Base-by-base conservation (phyloP, 2,797 vertebrate species). In the Gobio occitaniae region DNA sequence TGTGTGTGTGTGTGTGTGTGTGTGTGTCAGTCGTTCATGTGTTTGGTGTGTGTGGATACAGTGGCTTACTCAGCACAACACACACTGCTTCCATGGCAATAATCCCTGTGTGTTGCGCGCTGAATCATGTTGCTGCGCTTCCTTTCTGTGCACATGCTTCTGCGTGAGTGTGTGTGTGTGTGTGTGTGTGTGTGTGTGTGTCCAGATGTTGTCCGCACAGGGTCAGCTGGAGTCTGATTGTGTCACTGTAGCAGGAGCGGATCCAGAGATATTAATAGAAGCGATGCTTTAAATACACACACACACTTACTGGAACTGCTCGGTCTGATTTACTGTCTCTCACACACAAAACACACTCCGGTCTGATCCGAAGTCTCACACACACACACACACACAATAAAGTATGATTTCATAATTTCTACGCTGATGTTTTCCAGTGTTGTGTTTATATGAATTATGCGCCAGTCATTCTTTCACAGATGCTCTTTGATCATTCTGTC, bases 121-220 rank as follows among this genome's bases (percentile, higher is more conserved):
- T 29, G 36, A 61, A 61, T 76, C 74, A 59, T 44, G 68, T 56
- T 38, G 19, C 52, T 38, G 50, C 1, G 1, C 17, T 76, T 76
- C 52, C 19, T 76, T 59, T n/a, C 11, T 32, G 4, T 4, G 4
- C 9, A 4, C 8, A 7, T 4, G 15, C 8, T 8, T 32, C 4
- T 2, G 29, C 0, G 29, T 1, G 29, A 1, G 19, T 3, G 17
- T 9, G 6, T 32, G 32, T 32, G 32, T 32, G 32, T 32, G 29
- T 32, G 29, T 32, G 29, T 19, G 63, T 47, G 61, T 84, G 65
- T 78, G 66, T 75, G 48, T 79, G 74, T 74, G 74, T 82, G 74
- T 85, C 81, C 84, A 85, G 80, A 85, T 85, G 83, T 85, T 78
- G 38, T 50, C 74, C 54, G 29, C 82, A 61, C 80, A 72, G 69